Evolutionary conservation across 53 echinoderm and acorn worm species (phyloP), one percentile per base, ranked within the genome.

Genomic region (Pentamera pediparva): DNA sequence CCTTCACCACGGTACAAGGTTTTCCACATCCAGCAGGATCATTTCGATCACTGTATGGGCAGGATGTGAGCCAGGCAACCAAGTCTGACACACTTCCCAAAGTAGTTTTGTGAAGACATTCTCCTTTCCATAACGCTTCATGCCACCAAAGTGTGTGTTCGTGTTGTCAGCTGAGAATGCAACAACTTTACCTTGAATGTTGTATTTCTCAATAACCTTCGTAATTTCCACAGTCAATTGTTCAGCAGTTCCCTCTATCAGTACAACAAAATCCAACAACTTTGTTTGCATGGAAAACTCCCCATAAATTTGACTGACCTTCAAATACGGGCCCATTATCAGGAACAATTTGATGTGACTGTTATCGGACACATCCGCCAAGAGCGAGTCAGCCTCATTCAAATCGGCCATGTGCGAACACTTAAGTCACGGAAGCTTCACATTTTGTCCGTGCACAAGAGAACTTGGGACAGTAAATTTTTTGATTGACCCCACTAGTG

Each of bases 391-490:
- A 53, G 53, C 53, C 53, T 53, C 53, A 53, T 53, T 53, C 18
- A 53, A 27, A 53, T 53, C 53, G 53, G 53, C 53, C 22, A 53
- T 3, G 18, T 24, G 53, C 53, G 4, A 53, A 53, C 3, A 53
- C 53, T 10, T 53, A 27, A 4, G 53, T 53, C 53, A 53, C 53
- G 27, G 27, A 24, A 4, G 53, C 53, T 53, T 53, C 53, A 6
- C 53, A 53, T 27, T 53, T 53, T 2, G 53, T 53, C 53, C 20
- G 53, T 10, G 4, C 53, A 53, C 53, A 53, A 53, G 53, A 53
- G 27, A 53, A 53, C 27, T 53, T 53, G 53, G 53, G 53, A 53
- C 53, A 53, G 53, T 53, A 53, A 53, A 53, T 24, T 10, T 53
- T 53, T 17, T 27, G 4, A 53, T 53, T 53, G 5, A 53, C 22